Evolutionary conservation across 2,888 invertebrate genomes (phyloP).

Genomic region (Dilophus febrilis): DNA sequence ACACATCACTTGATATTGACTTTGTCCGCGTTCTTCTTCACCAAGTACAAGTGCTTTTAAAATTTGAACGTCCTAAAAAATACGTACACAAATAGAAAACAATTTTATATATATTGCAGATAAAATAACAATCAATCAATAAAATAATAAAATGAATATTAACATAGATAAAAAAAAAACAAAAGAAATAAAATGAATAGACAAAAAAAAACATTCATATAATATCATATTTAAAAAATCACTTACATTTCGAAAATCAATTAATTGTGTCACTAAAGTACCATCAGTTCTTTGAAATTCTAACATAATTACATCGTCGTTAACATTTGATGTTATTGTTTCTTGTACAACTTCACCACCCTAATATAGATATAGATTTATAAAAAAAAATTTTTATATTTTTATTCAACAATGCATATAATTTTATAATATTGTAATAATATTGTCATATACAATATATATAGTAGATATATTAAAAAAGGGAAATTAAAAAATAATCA

Average conservation of each 20-base stretch:
- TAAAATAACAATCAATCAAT: background rate
- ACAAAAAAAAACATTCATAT: no score
- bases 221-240: background rate
- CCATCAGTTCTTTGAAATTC: conserved; percentile 86
- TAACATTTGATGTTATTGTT: conserved; percentile 79
- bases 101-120: no score
- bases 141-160: conserved; percentile 3
- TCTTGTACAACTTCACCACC: conserved; percentile 90
- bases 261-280: conserved; percentile 76
- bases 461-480: no score
- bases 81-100: conserved; percentile 8
- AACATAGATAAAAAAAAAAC: background rate
- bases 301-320: conserved; percentile 73
- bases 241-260: conserved; percentile 83
- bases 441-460: no score
- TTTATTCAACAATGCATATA: no score
- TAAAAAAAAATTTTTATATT: no score
- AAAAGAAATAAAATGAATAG: background rate
- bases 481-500: no score
- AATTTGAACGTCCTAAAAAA: conserved; percentile 74
- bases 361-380: conserved; percentile 27
- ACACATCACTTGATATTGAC: conserved; percentile 77
- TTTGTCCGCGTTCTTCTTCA: conserved; percentile 83
- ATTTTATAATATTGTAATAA: no score
- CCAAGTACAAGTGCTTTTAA: conserved; percentile 76